phyloP scores from a whole-genome alignment of 2,888 invertebrate genomes.

The Minunthozetes semirufus region DNA sequence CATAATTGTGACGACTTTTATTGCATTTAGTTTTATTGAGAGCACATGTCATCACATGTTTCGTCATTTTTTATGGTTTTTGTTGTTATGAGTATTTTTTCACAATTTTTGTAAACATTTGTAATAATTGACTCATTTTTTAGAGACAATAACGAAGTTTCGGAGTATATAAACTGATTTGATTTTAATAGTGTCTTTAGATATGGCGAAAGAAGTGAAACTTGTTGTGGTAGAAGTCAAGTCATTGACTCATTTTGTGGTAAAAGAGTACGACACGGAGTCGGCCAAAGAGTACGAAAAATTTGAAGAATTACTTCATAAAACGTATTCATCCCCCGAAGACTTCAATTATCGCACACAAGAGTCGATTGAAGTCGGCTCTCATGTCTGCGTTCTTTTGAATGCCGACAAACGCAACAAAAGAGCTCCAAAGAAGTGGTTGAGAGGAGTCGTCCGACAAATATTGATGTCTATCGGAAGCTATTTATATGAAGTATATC shows the following conservation, averaged over 20 bases:
- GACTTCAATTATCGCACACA: background rate
- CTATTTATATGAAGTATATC: background rate
- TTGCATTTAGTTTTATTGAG: no score
- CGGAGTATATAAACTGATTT: no score
- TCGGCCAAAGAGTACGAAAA: no score
- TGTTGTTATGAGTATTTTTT: background rate
- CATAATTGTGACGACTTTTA: no score
- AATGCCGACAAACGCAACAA: background rate
- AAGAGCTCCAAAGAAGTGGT: background rate
- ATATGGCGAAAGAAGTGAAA: background rate
- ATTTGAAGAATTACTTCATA: slow-evolving; percentile 3
- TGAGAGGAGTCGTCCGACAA: background rate
- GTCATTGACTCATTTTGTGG: background rate
- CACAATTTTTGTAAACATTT: no score
- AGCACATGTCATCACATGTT: background rate
- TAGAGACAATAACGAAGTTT: no score
- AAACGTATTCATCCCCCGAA: background rate
- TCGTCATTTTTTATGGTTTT: background rate
- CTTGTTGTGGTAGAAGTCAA: background rate
- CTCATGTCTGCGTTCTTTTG: background rate
- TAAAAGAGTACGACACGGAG: background rate
- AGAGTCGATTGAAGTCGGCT: background rate
- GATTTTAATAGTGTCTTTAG: no score
- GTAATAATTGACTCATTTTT: no score
- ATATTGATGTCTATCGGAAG: background rate